phyloP scores from a whole-genome alignment of 2,888 invertebrate genomes.

The Oxycera nigricornis region DNA sequence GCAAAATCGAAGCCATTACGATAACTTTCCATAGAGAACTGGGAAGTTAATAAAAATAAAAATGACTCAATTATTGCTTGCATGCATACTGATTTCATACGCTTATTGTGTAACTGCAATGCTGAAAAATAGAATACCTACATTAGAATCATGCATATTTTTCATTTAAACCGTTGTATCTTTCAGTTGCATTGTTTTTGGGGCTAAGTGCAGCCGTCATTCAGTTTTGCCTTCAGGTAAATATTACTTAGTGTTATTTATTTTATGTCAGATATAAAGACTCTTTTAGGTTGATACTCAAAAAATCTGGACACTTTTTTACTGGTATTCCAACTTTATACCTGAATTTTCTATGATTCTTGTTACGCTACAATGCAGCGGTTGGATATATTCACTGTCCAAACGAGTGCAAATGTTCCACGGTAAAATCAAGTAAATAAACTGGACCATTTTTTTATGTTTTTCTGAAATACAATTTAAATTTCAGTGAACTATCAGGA shows the following conservation, averaged over 20 bases:
- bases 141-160: too few relatives aligned
- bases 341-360: not conserved
- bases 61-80: too few relatives aligned
- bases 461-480: not conserved
- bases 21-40: too few relatives aligned
- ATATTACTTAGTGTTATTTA: not conserved
- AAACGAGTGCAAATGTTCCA: not conserved
- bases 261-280: not conserved
- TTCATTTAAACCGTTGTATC: too few relatives aligned
- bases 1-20: too few relatives aligned
- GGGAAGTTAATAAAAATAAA: too few relatives aligned
- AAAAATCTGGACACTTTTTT: not conserved
- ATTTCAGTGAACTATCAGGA: not conserved
- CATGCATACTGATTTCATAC: too few relatives aligned
- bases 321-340: not conserved
- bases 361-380: not conserved
- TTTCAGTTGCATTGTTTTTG: not conserved
- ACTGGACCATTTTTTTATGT: not conserved
- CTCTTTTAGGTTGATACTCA: not conserved
- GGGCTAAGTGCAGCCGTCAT: not conserved
- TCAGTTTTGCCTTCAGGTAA: not conserved
- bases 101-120: too few relatives aligned
- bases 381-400: not conserved
- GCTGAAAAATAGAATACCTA: too few relatives aligned
- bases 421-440: not conserved